Conservation (phyloP, 2,797 vertebrate species). For the Pelochelys cantorii region DNA sequence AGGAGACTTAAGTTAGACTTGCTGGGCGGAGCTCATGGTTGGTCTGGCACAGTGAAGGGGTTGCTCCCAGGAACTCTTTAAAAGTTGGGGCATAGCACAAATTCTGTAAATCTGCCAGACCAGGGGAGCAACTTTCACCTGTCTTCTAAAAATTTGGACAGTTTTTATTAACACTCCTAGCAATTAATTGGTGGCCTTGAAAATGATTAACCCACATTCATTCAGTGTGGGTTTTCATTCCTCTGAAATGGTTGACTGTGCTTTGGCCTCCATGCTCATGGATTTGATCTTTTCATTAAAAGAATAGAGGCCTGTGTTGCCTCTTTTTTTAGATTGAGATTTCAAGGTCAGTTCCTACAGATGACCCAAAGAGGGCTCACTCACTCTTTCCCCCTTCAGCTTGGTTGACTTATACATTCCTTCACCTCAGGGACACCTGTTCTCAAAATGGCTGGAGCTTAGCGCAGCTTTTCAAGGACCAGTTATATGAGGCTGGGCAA, state of each 20-base stretch:
- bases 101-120: not conserved
- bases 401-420: not conserved
- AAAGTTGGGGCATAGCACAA: not conserved
- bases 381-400: not conserved
- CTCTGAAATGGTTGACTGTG: not conserved
- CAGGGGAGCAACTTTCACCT: not conserved
- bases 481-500: not conserved
- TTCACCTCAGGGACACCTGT: not conserved
- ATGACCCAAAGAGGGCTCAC: not conserved
- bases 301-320: not conserved
- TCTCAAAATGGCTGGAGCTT: not conserved
- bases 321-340: not conserved
- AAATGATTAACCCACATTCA: not conserved
- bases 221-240: not conserved
- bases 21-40: not conserved
- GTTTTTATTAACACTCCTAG: not conserved
- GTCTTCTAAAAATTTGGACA: not conserved
- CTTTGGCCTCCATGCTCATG: not conserved
- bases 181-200: fast-evolving
- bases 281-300: fast-evolving
- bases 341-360: not conserved
- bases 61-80: not conserved
- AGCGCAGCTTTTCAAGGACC: not conserved
- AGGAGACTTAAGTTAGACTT: too few species aligned
- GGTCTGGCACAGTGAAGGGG: not conserved